A percentile compares a stretch with the other conserved stretches of the same genome.
phyloP scores from a whole-genome alignment of 2,888 invertebrate genomes.

The Oscheius onirici region DNA sequence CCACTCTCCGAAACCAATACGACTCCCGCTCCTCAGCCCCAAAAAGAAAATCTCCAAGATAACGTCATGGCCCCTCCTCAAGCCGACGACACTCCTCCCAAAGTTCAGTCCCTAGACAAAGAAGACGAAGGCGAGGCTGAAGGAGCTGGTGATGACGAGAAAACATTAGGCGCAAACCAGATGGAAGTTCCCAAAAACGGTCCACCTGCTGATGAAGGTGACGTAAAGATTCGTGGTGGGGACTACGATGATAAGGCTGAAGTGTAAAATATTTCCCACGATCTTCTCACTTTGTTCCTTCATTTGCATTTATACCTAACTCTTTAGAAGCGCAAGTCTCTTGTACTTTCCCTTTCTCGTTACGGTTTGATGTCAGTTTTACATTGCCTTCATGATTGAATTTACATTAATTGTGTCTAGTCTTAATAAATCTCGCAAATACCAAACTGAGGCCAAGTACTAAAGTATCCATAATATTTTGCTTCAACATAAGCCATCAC shows the following conservation, averaged over 20 bases:
- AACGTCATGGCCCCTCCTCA: not conserved
- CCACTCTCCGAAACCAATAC: not conserved
- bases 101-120: not conserved
- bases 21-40: not conserved
- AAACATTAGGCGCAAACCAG: not conserved
- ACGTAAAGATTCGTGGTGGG: not conserved
- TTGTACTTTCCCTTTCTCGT: not conserved
- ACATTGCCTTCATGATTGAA: not conserved
- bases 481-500: too few species aligned
- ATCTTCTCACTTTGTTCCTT: not conserved
- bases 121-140: not conserved
- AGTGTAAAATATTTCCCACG: not conserved
- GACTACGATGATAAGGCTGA: conserved; percentile 26
- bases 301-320: not conserved
- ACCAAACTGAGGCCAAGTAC: too few species aligned
- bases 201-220: not conserved
- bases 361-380: conserved; percentile 14
- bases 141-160: not conserved
- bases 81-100: not conserved
- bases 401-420: not conserved
- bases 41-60: not conserved
- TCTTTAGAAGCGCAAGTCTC: too few species aligned
- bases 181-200: not conserved
- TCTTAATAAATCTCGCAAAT: not conserved
- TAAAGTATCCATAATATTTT: too few species aligned